phyloP scores from a whole-genome alignment of 2,888 invertebrate species.

The Caenorhabditis auriculariae region DNA sequence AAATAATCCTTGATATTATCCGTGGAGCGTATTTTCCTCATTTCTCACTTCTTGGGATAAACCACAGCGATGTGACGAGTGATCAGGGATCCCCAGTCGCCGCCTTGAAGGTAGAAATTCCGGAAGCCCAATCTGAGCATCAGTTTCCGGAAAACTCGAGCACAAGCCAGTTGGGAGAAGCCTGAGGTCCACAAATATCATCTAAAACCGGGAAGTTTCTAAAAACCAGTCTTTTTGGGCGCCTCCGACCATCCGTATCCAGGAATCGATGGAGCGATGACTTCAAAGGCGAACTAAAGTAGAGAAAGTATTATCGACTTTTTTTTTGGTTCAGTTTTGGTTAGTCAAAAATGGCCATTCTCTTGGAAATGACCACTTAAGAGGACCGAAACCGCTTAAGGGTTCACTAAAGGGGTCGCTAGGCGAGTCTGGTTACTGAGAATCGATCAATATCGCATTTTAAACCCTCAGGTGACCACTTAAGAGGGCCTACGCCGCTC shows the following conservation, averaged over 20 bases:
- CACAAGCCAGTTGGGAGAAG: slow-evolving; percentile 58
- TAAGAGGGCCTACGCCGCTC: no score
- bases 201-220: no score
- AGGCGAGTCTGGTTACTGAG: no score
- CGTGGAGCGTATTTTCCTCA: no score
- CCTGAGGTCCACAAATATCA: slow-evolving; percentile 34
- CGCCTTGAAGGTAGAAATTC: slow-evolving; percentile 75
- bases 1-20: no score
- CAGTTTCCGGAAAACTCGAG: slow-evolving; percentile 71
- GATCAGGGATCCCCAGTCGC: slow-evolving; percentile 78
- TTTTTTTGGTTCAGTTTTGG: neutral
- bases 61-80: slow-evolving; percentile 72
- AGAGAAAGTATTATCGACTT: neutral
- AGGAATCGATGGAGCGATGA: slow-evolving; percentile 69
- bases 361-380: no score
- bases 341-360: no score
- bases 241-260: slow-evolving; percentile 70
- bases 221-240: slow-evolving; percentile 71
- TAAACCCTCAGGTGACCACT: no score
- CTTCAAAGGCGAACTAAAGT: slow-evolving; percentile 62
- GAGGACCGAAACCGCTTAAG: no score
- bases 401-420: no score
- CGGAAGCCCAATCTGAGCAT: slow-evolving; percentile 75
- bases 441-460: no score
- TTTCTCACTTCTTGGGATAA: slow-evolving; percentile 69